A percentile compares a stretch with the other conserved stretches of the same genome.
These are phyloP conservation scores for Dinocampus coccinellae DNA, from an alignment of 2,888 invertebrate genomes.

Conservation along the genomic window DNA sequence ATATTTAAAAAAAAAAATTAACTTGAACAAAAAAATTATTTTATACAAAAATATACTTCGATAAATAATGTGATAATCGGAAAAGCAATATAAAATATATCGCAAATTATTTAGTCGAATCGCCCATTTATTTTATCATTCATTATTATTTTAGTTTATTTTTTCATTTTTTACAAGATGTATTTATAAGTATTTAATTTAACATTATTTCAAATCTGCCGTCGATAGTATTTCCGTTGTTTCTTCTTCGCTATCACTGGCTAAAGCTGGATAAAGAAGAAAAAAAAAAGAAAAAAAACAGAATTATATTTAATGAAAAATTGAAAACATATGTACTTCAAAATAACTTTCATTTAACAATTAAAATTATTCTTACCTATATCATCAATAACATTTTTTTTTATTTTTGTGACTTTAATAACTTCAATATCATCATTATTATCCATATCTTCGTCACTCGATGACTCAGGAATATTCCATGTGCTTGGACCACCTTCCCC, in stretches of 20 bases:
- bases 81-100: slow-evolving; percentile 34
- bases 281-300: slow-evolving; percentile 22
- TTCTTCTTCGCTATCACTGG: slow-evolving; percentile 71
- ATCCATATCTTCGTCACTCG: slow-evolving; percentile 55
- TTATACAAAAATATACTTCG: background rate
- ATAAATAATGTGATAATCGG: background rate
- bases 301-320: slow-evolving; percentile 19
- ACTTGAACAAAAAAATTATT: background rate
- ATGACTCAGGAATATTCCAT: slow-evolving; percentile 56
- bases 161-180: slow-evolving; percentile 25
- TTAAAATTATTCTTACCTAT: slow-evolving; percentile 56
- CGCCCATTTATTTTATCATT: slow-evolving; percentile 30
- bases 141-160: slow-evolving; percentile 25
- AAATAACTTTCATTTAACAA: slow-evolving; percentile 32
- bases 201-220: slow-evolving; percentile 53
- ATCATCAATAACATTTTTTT: slow-evolving; percentile 56
- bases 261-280: slow-evolving; percentile 52
- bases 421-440: slow-evolving; percentile 63
- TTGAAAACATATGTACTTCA: slow-evolving; percentile 32
- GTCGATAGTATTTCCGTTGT: slow-evolving; percentile 57
- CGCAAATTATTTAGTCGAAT: slow-evolving; percentile 38
- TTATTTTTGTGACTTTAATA: slow-evolving; percentile 56
- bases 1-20: background rate
- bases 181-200: slow-evolving; percentile 33
- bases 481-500: slow-evolving; percentile 62